phyloP scores from a whole-genome alignment of 2,888 invertebrate species.

The Priocnemis perturbator region DNA sequence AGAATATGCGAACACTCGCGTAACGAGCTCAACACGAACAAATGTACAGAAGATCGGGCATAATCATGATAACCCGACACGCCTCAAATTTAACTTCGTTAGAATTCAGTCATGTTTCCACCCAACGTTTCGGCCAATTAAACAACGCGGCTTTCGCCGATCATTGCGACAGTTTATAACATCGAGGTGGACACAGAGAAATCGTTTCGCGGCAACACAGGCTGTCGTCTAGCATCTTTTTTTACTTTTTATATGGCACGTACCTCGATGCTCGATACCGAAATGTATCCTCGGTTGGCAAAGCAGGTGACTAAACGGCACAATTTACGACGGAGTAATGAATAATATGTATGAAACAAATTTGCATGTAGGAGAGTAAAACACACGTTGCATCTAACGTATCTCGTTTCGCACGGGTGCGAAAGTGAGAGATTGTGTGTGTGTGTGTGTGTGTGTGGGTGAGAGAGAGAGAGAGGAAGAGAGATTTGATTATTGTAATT shows the following conservation, averaged over 20 bases:
- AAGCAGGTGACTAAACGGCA: conserved; percentile 23
- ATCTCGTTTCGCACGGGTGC: conserved; percentile 33
- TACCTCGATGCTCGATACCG: conserved; percentile 18
- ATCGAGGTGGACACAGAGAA: conserved; percentile 5
- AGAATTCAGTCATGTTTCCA: no score
- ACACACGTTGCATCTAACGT: conserved; percentile 28
- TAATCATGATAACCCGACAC: no score
- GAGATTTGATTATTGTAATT: no score
- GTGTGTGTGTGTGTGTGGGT: no score
- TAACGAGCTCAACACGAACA: no score
- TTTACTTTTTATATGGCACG: conserved; percentile 33
- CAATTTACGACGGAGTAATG: conserved; percentile 24
- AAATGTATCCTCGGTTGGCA: neutral
- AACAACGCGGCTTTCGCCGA: conserved; percentile 8
- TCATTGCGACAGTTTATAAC: neutral
- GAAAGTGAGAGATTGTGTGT: conserved; percentile 7
- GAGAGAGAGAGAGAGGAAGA: no score
- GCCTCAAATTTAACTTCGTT: no score
- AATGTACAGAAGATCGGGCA: no score
- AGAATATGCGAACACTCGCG: no score
- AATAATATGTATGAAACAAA: conserved; percentile 18
- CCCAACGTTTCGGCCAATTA: no score
- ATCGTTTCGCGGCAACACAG: conserved; percentile 3
- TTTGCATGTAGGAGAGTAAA: conserved; percentile 11
- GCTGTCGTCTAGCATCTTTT: conserved; percentile 19